Conservation (phyloP, 2,113 vertebrate species). For the Pelobates fuscus region DNA sequence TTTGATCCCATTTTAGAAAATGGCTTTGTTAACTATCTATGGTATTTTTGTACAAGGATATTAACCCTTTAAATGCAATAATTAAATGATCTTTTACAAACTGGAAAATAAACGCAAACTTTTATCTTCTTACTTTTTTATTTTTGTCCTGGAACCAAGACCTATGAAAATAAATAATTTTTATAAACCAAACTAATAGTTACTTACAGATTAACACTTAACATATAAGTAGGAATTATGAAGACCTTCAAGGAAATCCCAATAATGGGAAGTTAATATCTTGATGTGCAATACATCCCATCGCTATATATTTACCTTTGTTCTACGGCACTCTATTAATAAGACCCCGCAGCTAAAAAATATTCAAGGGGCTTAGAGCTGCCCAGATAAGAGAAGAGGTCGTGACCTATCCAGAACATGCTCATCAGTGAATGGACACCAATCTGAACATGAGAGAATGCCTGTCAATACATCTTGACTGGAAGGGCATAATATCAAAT, state of each 20-base stretch:
- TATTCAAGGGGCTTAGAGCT: conserved; percentile 75
- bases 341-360: conserved; percentile 75
- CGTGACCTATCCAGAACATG: conserved; percentile 66
- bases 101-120: no score
- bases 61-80: no score
- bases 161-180: no score
- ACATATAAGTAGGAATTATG: conserved; percentile 59
- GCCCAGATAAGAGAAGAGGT: conserved; percentile 78
- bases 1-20: no score
- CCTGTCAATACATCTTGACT: conserved; percentile 72
- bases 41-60: no score
- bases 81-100: no score
- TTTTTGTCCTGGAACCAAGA: no score
- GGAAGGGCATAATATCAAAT: conserved; percentile 66
- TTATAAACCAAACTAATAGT: no score
- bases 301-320: conserved; percentile 65
- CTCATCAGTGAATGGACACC: conserved; percentile 71
- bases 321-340: conserved; percentile 72
- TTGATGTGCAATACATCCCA: conserved; percentile 62
- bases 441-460: conserved; percentile 68
- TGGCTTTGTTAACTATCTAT: no score
- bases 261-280: conserved; percentile 71
- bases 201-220: neutral
- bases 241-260: conserved; percentile 58
- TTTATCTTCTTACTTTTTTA: no score